Conservation (phyloP, 2,797 vertebrate species). For the Chromobotia macracanthus region DNA sequence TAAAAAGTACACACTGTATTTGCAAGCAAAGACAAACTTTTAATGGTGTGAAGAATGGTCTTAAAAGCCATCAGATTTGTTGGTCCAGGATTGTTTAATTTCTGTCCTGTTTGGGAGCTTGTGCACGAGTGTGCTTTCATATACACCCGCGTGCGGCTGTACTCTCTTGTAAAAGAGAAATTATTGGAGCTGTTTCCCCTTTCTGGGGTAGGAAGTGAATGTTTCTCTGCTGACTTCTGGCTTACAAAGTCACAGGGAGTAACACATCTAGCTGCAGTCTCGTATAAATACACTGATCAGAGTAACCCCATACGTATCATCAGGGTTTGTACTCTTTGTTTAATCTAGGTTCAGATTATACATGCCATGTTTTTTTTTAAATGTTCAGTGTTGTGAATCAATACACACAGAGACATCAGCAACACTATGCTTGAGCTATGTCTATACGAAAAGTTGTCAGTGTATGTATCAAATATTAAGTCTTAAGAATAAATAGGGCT, state of each 20-base stretch:
- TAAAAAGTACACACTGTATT: too few species aligned
- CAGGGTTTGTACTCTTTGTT: neutral
- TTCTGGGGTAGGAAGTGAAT: slow-evolving; percentile 62
- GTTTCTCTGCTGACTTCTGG: slow-evolving; percentile 54
- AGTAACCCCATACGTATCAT: slow-evolving; percentile 12
- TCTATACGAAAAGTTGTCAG: neutral
- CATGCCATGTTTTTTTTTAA: neutral
- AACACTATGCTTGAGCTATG: neutral
- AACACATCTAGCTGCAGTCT: slow-evolving; percentile 32
- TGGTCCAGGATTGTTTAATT: neutral
- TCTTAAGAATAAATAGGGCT: neutral
- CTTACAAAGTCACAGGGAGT: slow-evolving; percentile 50
- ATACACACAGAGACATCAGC: neutral
- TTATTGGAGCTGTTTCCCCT: slow-evolving; percentile 57
- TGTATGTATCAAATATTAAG: neutral
- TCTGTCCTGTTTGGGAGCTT: neutral
- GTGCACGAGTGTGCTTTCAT: slow-evolving; percentile 33
- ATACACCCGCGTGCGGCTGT: slow-evolving; percentile 21
- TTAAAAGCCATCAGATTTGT: slow-evolving; percentile 8
- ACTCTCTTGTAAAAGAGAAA: slow-evolving; percentile 48
- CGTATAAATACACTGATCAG: slow-evolving; percentile 33
- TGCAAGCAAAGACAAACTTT: neutral
- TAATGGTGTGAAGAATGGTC: neutral
- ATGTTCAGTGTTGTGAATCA: neutral
- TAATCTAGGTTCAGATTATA: neutral